phyloP scores from a whole-genome alignment of 2,113 vertebrate species.

The Alces alces region DNA sequence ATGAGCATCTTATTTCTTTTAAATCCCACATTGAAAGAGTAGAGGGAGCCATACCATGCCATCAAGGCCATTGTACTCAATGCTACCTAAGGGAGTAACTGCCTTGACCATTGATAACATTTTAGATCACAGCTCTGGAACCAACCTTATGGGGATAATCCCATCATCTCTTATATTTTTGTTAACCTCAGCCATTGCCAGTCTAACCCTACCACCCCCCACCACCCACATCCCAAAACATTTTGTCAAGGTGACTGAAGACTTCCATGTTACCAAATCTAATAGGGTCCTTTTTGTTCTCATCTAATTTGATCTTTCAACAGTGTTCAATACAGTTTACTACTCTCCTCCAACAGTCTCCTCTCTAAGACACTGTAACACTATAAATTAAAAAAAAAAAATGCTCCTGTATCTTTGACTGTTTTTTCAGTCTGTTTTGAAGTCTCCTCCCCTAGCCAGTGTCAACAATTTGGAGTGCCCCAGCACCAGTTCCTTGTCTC shows the following conservation, averaged over 20 bases:
- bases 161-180: not conserved
- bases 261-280: not conserved
- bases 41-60: not conserved
- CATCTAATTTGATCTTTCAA: not conserved
- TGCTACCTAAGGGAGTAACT: not conserved
- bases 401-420: not conserved
- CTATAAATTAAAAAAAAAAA: not conserved
- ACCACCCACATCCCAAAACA: not conserved
- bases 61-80: not conserved
- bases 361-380: not conserved
- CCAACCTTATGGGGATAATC: not conserved
- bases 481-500: not conserved
- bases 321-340: not conserved
- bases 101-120: not conserved
- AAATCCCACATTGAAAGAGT: not conserved
- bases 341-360: not conserved
- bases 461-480: not conserved
- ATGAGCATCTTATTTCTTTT: not conserved
- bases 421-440: not conserved
- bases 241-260: not conserved
- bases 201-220: not conserved
- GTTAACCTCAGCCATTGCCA: not conserved
- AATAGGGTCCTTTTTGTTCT: not conserved
- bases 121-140: not conserved
- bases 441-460: not conserved